A percentile compares a stretch with the other conserved stretches of the same genome.
phyloP scores from a whole-genome alignment of 2,888 invertebrate species.

The Orchesella flavescens region DNA sequence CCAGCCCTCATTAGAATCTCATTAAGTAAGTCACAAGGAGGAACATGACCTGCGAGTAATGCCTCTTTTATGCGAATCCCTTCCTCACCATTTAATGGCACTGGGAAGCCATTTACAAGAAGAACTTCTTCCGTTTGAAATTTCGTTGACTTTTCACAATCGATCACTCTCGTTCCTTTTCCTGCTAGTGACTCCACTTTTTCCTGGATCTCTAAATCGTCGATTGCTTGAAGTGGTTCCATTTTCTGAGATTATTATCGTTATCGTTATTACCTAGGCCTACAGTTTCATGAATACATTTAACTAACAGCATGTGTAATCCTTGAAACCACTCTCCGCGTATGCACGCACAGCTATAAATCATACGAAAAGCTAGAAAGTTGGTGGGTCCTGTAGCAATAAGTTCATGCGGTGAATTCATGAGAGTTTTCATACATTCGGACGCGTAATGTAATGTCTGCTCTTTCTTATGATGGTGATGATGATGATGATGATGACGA shows the following conservation, averaged over 20 bases:
- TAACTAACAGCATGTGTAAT: slow-evolving; percentile 53
- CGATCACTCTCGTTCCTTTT: slow-evolving; percentile 82
- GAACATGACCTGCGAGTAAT: slow-evolving; percentile 77
- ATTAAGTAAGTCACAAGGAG: slow-evolving; percentile 82
- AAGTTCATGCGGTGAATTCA: slow-evolving; percentile 4
- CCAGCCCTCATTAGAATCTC: slow-evolving; percentile 81
- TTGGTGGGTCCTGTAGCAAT: background rate
- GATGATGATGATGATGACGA: background rate
- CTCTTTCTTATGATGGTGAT: background rate
- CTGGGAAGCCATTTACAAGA: slow-evolving; percentile 82
- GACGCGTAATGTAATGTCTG: slow-evolving; percentile 1
- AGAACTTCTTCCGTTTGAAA: slow-evolving; percentile 83
- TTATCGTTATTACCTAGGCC: slow-evolving; percentile 19
- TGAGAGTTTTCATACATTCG: slow-evolving; percentile 16
- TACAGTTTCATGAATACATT: slow-evolving; percentile 14
- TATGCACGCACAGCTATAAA: slow-evolving; percentile 43
- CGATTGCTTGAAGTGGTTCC: slow-evolving; percentile 75
- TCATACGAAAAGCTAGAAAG: slow-evolving; percentile 18
- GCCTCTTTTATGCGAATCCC: slow-evolving; percentile 82
- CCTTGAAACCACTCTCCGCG: background rate
- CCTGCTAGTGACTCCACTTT: slow-evolving; percentile 84
- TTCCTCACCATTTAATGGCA: slow-evolving; percentile 81
- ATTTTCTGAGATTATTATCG: slow-evolving; percentile 48
- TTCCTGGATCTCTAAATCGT: slow-evolving; percentile 83
- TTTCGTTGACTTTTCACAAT: slow-evolving; percentile 83